A percentile compares a stretch with the other conserved stretches of the same genome.
These are phyloP conservation scores for Lithobates sylvaticus DNA, from an alignment of 2,797 vertebrate species.

Conservation along the genomic window DNA sequence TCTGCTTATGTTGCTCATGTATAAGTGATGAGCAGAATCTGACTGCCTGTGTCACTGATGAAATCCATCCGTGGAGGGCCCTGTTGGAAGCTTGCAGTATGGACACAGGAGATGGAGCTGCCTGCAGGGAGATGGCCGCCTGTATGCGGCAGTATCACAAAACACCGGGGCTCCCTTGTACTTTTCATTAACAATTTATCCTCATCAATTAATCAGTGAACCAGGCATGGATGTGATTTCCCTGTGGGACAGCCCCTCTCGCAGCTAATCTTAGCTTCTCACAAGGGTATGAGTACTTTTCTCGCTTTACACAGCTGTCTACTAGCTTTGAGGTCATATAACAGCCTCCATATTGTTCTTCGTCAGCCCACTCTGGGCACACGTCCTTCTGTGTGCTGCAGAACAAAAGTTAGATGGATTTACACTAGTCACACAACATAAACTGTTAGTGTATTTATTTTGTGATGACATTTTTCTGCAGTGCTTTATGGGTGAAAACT, in stretches of 20 bases:
- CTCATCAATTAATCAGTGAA: slow-evolving; percentile 28
- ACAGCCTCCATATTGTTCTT: too few relatives aligned
- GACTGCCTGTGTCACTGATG: slow-evolving; percentile 2
- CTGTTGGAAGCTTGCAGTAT: slow-evolving; percentile 14
- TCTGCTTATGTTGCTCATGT: neutral
- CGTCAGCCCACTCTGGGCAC: too few relatives aligned
- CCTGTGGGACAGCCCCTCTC: neutral
- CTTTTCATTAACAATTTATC: slow-evolving; percentile 38
- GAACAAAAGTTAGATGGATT: too few relatives aligned
- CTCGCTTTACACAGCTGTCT: neutral
- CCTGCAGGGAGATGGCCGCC: neutral
- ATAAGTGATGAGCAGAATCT: slow-evolving; percentile 11
- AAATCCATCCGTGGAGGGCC: neutral
- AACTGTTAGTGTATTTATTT: too few relatives aligned
- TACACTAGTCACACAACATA: too few relatives aligned
- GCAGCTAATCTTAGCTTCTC: slow-evolving; percentile 13
- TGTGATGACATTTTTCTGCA: too few relatives aligned
- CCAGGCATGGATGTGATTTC: slow-evolving; percentile 6
- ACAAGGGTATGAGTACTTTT: neutral
- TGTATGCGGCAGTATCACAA: slow-evolving; percentile 3
- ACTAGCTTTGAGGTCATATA: too few relatives aligned
- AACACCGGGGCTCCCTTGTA: neutral
- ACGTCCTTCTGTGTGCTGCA: too few relatives aligned
- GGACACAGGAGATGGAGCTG: neutral
- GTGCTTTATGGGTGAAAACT: too few relatives aligned